Percentiles rank a stretch among this genome's conserved stretches.
phyloP scores from a whole-genome alignment of 37 sponge, comb jelly and placozoan species.

The Theonella swinhoei region DNA sequence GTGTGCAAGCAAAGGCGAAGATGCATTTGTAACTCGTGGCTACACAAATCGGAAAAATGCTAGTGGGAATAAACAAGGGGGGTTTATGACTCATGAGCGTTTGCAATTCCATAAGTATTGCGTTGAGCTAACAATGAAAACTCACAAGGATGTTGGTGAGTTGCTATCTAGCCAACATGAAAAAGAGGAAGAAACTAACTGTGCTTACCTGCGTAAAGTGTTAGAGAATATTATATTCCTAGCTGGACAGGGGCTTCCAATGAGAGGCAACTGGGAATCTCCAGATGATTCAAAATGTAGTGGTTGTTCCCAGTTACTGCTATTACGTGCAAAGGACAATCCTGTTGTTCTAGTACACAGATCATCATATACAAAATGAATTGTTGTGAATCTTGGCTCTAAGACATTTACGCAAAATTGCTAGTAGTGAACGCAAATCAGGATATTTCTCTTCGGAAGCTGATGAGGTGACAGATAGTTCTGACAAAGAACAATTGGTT shows the following conservation, averaged over 20 bases:
- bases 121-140: neutral
- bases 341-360: constrained; percentile 12
- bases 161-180: constrained; percentile 1
- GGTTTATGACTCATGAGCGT: constrained; percentile 27
- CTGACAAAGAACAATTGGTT: constrained; percentile 44
- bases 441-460: constrained; percentile 18
- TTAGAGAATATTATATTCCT: constrained; percentile 20
- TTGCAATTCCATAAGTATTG: neutral
- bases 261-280: constrained; percentile 27
- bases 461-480: constrained; percentile 38
- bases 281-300: neutral
- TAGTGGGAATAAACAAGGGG: constrained; percentile 21
- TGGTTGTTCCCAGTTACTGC: constrained; percentile 18
- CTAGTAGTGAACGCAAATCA: neutral
- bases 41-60: constrained; percentile 48
- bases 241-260: constrained; percentile 41
- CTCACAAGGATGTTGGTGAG: constrained; percentile 10
- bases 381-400: constrained; percentile 3
- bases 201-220: constrained; percentile 7
- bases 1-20: neutral
- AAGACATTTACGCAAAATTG: constrained; percentile 18
- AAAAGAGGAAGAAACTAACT: neutral
- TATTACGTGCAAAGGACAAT: constrained; percentile 35
- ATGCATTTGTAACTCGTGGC: constrained; percentile 3
- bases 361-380: constrained; percentile 19